These are phyloP conservation scores for Incurvaria masculella DNA, from an alignment of 2,888 invertebrate genomes.

Conservation along the genomic window DNA sequence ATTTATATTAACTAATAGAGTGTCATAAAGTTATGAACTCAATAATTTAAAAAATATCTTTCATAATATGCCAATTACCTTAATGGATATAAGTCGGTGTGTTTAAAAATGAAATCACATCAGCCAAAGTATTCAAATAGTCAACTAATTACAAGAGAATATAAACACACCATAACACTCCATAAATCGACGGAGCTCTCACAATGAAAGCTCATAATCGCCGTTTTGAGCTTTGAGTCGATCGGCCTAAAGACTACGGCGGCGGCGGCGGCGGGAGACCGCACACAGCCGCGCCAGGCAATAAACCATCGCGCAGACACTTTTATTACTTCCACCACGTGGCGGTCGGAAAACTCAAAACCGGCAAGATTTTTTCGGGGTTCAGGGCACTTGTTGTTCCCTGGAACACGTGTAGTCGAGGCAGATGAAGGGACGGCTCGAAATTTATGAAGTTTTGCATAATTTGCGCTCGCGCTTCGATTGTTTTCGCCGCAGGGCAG, in stretches of 20 bases:
- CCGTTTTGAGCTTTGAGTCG: neutral
- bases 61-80: too few species aligned
- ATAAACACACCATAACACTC: neutral
- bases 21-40: too few species aligned
- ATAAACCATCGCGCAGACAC: slow-evolving; percentile 50
- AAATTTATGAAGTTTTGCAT: neutral
- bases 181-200: neutral
- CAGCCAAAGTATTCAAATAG: too few species aligned
- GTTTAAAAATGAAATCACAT: too few species aligned
- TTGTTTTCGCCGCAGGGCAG: too few species aligned
- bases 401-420: neutral
- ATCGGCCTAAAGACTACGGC: neutral
- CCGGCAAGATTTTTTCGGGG: neutral
- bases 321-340: slow-evolving; percentile 54
- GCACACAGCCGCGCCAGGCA: slow-evolving; percentile 15
- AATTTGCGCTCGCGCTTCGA: neutral
- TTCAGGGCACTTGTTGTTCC: neutral
- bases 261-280: neutral
- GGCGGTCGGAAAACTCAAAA: slow-evolving; percentile 21
- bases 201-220: neutral
- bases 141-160: neutral
- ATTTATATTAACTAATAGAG: too few species aligned
- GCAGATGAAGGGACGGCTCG: neutral
- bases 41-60: too few species aligned
- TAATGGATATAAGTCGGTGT: too few species aligned